Evolutionary conservation across 2,113 vertebrate species (phyloP).

Genomic region (Todiramphus saurophagus): DNA sequence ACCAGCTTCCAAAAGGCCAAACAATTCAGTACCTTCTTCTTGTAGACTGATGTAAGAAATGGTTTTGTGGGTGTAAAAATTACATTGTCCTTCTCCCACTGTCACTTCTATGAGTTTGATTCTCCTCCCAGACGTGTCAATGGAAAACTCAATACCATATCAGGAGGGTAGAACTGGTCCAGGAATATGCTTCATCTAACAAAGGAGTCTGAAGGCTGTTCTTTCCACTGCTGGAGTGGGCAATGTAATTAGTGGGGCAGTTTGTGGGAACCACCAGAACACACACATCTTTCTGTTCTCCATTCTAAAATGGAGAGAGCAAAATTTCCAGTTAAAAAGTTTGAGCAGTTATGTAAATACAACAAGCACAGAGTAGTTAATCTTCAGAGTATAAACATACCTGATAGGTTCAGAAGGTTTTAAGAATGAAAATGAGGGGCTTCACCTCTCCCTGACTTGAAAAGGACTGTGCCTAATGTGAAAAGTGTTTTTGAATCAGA

Average conservation of each 20-base stretch:
- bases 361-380: background rate
- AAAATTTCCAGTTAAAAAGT: background rate
- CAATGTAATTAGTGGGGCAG: background rate
- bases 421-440: background rate
- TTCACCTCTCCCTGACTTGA: background rate
- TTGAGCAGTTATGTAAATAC: background rate
- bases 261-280: background rate
- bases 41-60: background rate
- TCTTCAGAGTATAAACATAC: background rate
- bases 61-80: background rate
- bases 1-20: background rate
- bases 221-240: background rate
- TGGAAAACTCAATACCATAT: background rate
- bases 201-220: background rate
- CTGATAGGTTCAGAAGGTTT: background rate
- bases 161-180: background rate
- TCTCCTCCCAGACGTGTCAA: background rate
- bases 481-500: conserved; percentile 3
- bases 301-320: background rate
- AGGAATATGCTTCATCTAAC: background rate
- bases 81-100: background rate
- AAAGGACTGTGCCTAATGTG: background rate
- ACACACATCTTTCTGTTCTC: background rate
- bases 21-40: background rate
- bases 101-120: background rate